Evolutionary conservation across 2,797 vertebrate genomes (phyloP).

Genomic region (Lycodopsis pacificus): DNA sequence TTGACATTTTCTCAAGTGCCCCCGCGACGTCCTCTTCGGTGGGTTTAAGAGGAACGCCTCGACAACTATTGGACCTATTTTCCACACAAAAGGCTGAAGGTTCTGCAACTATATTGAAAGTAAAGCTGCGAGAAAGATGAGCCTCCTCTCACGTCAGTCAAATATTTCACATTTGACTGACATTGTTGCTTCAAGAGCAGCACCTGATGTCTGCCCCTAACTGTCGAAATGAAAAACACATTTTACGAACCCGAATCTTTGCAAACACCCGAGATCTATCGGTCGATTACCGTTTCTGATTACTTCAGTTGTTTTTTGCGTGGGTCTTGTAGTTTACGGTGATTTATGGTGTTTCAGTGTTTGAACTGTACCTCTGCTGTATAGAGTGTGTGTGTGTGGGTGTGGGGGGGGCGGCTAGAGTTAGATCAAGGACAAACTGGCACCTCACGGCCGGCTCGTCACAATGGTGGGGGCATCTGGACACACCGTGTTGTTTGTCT

Average conservation of each 20-base stretch:
- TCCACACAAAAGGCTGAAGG: not conserved
- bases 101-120: not conserved
- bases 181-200: not conserved
- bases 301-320: not conserved
- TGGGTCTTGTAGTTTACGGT: not conserved
- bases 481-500: constrained; percentile 52
- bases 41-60: not conserved
- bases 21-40: not conserved
- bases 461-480: constrained; percentile 49
- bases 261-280: not conserved
- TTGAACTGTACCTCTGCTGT: constrained; percentile 4
- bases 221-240: not conserved
- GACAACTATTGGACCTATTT: not conserved
- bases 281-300: not conserved
- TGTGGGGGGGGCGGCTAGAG: not conserved
- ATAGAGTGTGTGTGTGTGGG: not conserved
- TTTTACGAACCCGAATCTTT: constrained; percentile 1
- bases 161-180: not conserved
- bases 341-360: not conserved
- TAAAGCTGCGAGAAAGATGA: not conserved
- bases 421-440: constrained; percentile 68
- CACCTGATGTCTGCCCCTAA: not conserved
- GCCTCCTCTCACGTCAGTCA: not conserved
- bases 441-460: constrained; percentile 54
- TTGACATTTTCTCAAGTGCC: not conserved